A percentile compares a stretch with the other conserved stretches of the same genome.
phyloP scores from a whole-genome alignment of 2,888 invertebrate genomes.

The Aelia acuminata region DNA sequence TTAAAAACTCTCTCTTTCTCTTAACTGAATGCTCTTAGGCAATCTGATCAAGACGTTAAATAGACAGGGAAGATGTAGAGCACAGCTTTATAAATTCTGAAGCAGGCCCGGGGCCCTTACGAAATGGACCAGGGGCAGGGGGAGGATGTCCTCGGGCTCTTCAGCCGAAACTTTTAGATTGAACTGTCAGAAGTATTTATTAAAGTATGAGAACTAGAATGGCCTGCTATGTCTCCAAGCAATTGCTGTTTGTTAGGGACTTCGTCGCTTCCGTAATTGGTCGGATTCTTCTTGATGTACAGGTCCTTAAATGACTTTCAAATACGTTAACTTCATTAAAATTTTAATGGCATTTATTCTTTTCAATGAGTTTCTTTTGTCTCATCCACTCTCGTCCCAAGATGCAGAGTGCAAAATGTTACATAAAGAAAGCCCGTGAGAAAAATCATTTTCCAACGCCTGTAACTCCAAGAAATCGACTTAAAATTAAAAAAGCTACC shows the following conservation, averaged over 20 bases:
- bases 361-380: no score
- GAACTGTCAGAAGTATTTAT: conserved; percentile 48
- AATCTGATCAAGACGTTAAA: conserved; percentile 38
- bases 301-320: conserved; percentile 11
- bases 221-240: neutral
- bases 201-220: neutral
- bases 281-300: neutral
- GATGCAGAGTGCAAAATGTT: no score
- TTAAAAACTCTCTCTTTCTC: neutral
- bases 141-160: conserved; percentile 14
- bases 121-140: neutral
- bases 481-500: no score
- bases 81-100: conserved; percentile 37
- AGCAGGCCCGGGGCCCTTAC: neutral
- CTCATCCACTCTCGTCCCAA: no score
- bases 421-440: no score
- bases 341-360: neutral
- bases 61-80: conserved; percentile 8
- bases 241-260: neutral
- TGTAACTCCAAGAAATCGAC: no score
- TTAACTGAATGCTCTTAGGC: neutral
- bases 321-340: neutral
- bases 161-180: neutral
- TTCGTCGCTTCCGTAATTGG: neutral
- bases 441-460: no score